Base-by-base conservation (phyloP, 2,888 invertebrate genomes). In the Apomyelois bistriatella region DNA sequence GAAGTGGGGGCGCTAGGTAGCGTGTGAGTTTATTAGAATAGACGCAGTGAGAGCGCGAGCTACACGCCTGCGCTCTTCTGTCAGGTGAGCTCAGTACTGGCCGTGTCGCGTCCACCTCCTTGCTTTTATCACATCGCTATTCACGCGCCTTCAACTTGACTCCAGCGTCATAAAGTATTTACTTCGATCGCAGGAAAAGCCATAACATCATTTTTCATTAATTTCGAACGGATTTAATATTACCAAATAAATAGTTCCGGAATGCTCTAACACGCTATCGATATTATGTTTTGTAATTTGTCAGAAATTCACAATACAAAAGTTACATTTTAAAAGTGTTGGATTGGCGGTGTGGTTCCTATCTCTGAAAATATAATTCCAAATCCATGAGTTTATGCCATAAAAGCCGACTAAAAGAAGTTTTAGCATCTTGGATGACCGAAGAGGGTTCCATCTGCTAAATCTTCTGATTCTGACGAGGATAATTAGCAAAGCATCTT, bases 71-170 rank as follows among this genome's bases (percentile, higher is more conserved):
- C 83, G 81, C 65, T 72, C 74, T 66, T 64, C 74, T 68, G 69
- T 78, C 76, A 74, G 74, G 81, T 78, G 71, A 72, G 70, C 58
- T 77, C 70, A 72, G 74, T 85, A 90, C 89, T 90, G 86, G 66
- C 82, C 73, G 78, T 81, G 85, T 85, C 86, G 86, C 86, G 72
- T 68, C 62, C 59, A 66, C 62, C 61, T 74, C 55, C 74, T 64
- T 79, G 78, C 86, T 89, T 90, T 82, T 89, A 90, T 87, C 84
- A 89, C 75, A 83, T 86, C 82, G 80, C 74, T 74, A 72, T 73
- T 70, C 72, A 68, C 74, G 73, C 79, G 76, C 84, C 86, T 86
- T 85, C 78, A 86, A 85, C 86, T 86, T 88, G 84, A 86, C 85
- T 82, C 70, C 75, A 60, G 60, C 70, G 66, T 70, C 62, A 60